Evolutionary conservation across 2,113 vertebrate species (phyloP).

Genomic region (Miniopterus natalensis): DNA sequence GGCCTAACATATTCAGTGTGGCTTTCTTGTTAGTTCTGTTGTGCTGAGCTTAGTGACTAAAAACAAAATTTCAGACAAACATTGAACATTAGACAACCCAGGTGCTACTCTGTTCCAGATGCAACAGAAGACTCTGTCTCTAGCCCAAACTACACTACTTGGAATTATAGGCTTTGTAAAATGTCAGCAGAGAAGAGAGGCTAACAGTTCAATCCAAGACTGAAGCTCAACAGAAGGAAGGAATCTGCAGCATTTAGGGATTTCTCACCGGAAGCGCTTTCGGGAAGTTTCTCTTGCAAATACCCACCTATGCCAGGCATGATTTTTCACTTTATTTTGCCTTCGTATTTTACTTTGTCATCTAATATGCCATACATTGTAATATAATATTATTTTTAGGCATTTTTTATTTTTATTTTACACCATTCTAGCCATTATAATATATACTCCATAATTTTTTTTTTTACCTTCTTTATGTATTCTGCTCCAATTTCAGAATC

Average conservation of each 20-base stretch:
- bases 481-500: not conserved
- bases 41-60: not conserved
- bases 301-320: not conserved
- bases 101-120: not conserved
- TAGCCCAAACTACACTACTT: not conserved
- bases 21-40: not conserved
- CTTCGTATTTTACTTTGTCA: not conserved
- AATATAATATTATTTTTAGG: not conserved
- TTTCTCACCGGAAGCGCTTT: not conserved
- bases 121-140: not conserved
- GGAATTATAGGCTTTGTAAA: not conserved
- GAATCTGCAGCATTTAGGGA: not conserved
- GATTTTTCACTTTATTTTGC: not conserved
- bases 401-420: not conserved
- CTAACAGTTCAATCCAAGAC: not conserved
- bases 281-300: not conserved
- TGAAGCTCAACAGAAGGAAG: not conserved
- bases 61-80: slow-evolving; percentile 7
- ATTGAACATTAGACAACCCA: not conserved
- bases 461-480: not conserved
- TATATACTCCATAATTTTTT: not conserved
- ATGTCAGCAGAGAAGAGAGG: not conserved
- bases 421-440: not conserved
- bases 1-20: not conserved
- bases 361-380: not conserved